Conservation (phyloP, 2,113 vertebrate genomes). For the Oncorhynchus nerka region DNA sequence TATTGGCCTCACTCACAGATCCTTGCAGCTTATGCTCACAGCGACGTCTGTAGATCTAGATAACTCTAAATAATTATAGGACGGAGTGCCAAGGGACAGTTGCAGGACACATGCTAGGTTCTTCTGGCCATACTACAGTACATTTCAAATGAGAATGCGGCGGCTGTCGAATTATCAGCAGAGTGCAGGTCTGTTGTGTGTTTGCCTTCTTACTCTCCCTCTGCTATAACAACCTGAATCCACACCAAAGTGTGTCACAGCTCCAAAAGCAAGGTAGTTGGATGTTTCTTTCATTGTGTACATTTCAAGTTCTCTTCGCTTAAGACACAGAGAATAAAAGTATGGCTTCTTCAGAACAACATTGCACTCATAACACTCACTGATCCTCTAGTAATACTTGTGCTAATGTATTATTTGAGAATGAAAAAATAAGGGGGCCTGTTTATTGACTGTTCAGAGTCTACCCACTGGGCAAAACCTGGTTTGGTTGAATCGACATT, state of each 20-base stretch:
- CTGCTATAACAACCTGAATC: conserved; percentile 1
- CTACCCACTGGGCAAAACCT: no score
- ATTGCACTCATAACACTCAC: conserved; percentile 34
- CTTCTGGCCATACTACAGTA: background rate
- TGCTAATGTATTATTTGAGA: conserved; percentile 1
- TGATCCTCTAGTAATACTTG: conserved; percentile 15
- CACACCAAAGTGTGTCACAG: conserved; percentile 32
- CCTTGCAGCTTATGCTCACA: conserved; percentile 2
- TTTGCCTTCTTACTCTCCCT: background rate
- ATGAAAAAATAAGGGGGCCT: background rate
- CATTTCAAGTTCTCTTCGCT: background rate
- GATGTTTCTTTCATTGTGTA: conserved; percentile 20
- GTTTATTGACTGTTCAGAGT: background rate
- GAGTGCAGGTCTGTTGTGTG: conserved; percentile 21
- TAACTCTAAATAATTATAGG: conserved; percentile 40
- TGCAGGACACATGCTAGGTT: conserved; percentile 11
- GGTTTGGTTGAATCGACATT: no score
- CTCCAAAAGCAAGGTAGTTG: background rate
- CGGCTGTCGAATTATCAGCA: conserved; percentile 23
- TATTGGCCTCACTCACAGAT: background rate
- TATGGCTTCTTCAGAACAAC: background rate
- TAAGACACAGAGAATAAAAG: conserved; percentile 18
- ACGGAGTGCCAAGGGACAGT: conserved; percentile 26
- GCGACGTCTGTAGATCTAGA: conserved; percentile 25
- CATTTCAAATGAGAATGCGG: conserved; percentile 27